phyloP scores from a whole-genome alignment of 2,888 invertebrate genomes.

The Platycheirus rosarum region DNA sequence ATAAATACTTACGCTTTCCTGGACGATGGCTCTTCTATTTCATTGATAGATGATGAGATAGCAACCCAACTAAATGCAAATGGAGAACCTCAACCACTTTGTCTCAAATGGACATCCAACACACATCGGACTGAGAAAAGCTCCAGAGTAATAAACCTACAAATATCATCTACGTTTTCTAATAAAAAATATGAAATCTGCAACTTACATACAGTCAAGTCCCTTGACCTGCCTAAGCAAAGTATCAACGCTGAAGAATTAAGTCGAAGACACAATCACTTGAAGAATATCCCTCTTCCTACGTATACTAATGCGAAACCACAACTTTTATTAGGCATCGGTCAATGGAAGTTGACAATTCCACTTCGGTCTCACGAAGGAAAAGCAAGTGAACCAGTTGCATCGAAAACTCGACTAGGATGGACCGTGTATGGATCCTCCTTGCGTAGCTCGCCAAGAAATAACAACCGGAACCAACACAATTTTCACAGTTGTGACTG shows the following conservation, averaged over 20 bases:
- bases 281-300: neutral
- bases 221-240: slow-evolving; percentile 7
- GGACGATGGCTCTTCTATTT: neutral
- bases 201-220: too few species aligned
- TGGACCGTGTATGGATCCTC: neutral
- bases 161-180: too few species aligned
- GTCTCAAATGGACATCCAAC: too few species aligned
- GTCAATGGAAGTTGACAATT: slow-evolving; percentile 8
- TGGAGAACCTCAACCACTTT: too few species aligned
- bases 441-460: neutral
- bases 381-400: neutral
- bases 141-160: too few species aligned
- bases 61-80: neutral
- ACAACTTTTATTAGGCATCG: slow-evolving; percentile 10
- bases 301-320: slow-evolving; percentile 21
- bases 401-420: too few species aligned
- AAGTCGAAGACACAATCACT: neutral
- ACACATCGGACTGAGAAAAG: too few species aligned
- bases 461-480: neutral
- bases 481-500: slow-evolving; percentile 32
- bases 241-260: slow-evolving; percentile 18
- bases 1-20: slow-evolving; percentile 14
- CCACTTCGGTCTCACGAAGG: slow-evolving; percentile 19
- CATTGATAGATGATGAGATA: slow-evolving; percentile 4
- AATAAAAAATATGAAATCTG: too few species aligned